Percentiles rank a stretch among this genome's conserved stretches.
phyloP scores from a whole-genome alignment of 2,888 invertebrate genomes.

The Cyclophora albipunctata region DNA sequence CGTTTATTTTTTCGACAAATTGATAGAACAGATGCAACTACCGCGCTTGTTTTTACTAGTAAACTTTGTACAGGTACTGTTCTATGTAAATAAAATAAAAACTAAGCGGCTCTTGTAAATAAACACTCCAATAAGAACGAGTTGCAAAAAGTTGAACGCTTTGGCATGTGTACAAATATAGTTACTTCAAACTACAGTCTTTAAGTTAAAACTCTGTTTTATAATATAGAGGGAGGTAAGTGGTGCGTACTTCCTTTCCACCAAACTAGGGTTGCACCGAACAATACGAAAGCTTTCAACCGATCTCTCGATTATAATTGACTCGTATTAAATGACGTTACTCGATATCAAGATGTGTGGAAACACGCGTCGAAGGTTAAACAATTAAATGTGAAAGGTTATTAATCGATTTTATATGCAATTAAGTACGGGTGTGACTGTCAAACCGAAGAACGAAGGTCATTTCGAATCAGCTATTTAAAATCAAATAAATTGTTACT shows the following conservation, averaged over 20 bases:
- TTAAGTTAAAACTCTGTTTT: constrained; percentile 1
- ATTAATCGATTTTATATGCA: constrained; percentile 25
- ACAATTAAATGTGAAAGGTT: constrained; percentile 41
- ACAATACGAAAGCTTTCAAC: constrained; percentile 29
- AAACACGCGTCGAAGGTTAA: constrained; percentile 41
- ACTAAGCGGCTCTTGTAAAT: too few relatives aligned
- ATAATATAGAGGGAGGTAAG: constrained; percentile 37
- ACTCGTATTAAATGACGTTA: constrained; percentile 33
- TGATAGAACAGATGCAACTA: too few relatives aligned
- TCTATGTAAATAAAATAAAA: too few relatives aligned
- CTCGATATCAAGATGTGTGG: constrained; percentile 37
- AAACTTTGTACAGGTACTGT: too few relatives aligned
- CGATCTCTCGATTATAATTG: constrained; percentile 20
- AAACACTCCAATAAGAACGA: too few relatives aligned
- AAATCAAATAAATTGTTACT: not conserved
- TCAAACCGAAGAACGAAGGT: constrained; percentile 11
- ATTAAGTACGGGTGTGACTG: constrained; percentile 18
- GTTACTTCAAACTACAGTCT: too few relatives aligned
- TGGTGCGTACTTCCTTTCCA: constrained; percentile 42
- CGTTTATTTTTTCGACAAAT: too few relatives aligned
- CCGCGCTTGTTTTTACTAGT: too few relatives aligned
- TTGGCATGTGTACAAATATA: too few relatives aligned
- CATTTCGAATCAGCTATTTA: constrained; percentile 1
- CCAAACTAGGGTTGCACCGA: constrained; percentile 25
- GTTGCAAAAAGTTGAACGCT: too few relatives aligned